Percentiles rank a stretch among this genome's conserved stretches.
Conservation (phyloP, 2,113 vertebrate species). For the Mola mola region DNA sequence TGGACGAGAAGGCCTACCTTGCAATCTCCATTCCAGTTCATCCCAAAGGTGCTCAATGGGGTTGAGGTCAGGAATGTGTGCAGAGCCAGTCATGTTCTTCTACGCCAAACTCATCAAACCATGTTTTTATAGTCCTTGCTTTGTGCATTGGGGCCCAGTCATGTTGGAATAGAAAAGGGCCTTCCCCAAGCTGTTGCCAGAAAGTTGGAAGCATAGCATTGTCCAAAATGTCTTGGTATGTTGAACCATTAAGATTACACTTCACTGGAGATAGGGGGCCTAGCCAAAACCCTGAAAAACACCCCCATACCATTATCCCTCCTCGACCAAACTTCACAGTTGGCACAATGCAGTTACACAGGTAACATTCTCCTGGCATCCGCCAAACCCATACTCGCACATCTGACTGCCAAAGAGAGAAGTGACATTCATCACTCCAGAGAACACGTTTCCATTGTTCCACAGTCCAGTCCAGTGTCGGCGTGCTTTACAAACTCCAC, state of each 20-base stretch:
- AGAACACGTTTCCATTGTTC: not conserved
- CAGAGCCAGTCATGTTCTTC: not conserved
- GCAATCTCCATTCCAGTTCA: not conserved
- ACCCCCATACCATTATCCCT: not conserved
- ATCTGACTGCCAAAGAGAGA: not conserved
- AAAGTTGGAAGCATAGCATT: not conserved
- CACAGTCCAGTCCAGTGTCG: not conserved
- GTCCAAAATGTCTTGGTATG: not conserved
- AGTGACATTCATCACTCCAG: not conserved
- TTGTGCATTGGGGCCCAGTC: not conserved
- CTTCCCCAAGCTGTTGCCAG: not conserved
- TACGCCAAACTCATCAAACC: no score
- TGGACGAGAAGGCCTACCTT: not conserved
- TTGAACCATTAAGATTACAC: not conserved
- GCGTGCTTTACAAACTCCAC: not conserved
- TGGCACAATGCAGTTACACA: no score
- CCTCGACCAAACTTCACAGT: not conserved
- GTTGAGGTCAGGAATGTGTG: not conserved
- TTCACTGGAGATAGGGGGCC: not conserved
- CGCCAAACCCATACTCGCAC: not conserved
- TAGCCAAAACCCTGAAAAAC: not conserved
- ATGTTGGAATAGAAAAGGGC: not conserved
- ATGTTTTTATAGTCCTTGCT: not conserved
- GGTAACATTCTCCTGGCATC: not conserved
- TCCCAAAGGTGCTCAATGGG: not conserved